Evolutionary conservation across 2,888 invertebrate species (phyloP).

Genomic region (Nezara viridula): DNA sequence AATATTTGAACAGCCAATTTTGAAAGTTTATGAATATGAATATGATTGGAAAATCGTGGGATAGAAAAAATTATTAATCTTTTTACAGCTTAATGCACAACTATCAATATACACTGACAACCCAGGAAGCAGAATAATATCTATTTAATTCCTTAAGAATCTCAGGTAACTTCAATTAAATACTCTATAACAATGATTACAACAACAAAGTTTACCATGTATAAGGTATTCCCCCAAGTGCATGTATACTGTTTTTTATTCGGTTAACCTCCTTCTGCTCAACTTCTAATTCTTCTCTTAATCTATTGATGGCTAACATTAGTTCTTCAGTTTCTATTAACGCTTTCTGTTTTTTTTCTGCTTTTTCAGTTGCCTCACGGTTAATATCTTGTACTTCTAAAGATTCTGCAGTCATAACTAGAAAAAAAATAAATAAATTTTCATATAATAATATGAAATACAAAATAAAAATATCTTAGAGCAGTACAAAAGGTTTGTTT

Average conservation of each 20-base stretch:
- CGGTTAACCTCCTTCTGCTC: constrained; percentile 82
- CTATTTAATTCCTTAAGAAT: no score
- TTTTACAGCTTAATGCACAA: no score
- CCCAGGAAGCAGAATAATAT: no score
- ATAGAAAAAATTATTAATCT: no score
- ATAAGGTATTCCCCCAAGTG: constrained; percentile 63
- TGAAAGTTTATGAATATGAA: no score
- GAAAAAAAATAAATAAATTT: neutral
- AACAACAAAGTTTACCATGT: constrained; percentile 59
- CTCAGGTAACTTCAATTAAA: neutral
- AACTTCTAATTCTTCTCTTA: constrained; percentile 79
- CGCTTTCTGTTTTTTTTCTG: constrained; percentile 62
- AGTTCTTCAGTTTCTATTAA: constrained; percentile 70
- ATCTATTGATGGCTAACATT: constrained; percentile 77
- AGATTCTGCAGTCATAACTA: constrained; percentile 63
- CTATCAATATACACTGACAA: no score
- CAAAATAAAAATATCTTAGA: neutral
- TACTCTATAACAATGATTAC: neutral
- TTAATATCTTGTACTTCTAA: constrained; percentile 65
- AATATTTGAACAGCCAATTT: no score
- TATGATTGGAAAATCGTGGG: no score
- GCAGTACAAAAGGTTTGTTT: neutral
- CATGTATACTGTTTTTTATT: constrained; percentile 71
- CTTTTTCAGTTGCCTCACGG: constrained; percentile 60
- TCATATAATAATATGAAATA: neutral